Conservation (phyloP, 2,888 invertebrate genomes). For the Volucella inanis region DNA sequence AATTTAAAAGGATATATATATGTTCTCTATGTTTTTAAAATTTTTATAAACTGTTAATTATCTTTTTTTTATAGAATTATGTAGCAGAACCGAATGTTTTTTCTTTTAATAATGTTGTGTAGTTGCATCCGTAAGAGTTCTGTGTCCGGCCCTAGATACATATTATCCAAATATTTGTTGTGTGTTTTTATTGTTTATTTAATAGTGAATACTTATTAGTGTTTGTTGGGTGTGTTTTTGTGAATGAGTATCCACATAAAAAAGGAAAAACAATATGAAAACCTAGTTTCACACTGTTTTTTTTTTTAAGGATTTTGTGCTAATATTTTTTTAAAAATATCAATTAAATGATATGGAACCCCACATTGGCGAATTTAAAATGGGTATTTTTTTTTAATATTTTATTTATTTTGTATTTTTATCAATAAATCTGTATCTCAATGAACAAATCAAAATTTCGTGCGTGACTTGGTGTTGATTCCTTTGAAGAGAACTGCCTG, state of each 20-base stretch:
- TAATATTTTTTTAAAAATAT: neutral
- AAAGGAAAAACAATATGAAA: neutral
- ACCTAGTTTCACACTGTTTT: conserved; percentile 6
- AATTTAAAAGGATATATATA: neutral
- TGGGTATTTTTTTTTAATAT: neutral
- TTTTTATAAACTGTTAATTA: conserved; percentile 14
- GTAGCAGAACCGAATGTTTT: conserved; percentile 36
- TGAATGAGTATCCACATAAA: neutral
- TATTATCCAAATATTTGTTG: neutral
- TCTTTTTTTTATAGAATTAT: conserved; percentile 31
- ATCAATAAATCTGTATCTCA: too few relatives aligned
- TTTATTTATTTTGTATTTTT: too few relatives aligned
- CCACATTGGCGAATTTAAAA: neutral
- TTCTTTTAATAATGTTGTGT: conserved; percentile 38
- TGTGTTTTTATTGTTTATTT: conserved; percentile 38
- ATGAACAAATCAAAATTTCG: too few relatives aligned
- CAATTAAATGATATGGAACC: neutral
- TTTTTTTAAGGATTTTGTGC: conserved; percentile 10
- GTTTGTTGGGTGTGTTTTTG: conserved; percentile 44
- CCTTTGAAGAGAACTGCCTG: too few relatives aligned
- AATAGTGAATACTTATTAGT: conserved; percentile 52
- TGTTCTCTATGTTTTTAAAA: conserved; percentile 1
- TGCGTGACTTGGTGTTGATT: neutral
- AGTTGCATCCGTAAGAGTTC: conserved; percentile 51
- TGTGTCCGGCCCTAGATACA: conserved; percentile 15